A percentile compares a stretch with the other conserved stretches of the same genome.
phyloP scores from a whole-genome alignment of 2,888 invertebrate genomes.

The Dicyrtomina minuta region DNA sequence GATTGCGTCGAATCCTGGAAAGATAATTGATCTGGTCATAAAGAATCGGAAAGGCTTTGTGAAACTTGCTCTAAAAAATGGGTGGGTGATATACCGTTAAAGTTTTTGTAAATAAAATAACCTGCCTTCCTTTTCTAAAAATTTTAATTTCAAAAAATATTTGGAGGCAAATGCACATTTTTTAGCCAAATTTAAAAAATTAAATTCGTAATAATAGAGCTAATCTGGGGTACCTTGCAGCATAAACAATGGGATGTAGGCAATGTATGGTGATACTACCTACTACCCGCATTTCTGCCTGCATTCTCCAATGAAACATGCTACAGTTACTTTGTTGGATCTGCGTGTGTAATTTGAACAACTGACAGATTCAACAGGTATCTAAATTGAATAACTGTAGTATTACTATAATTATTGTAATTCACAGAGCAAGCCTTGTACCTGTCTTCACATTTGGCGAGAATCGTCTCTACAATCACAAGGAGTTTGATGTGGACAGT shows the following conservation, averaged over 20 bases:
- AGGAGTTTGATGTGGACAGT: slow-evolving; percentile 73
- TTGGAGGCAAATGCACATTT: no score
- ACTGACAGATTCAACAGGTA: background rate
- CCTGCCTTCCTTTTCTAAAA: no score
- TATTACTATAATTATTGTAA: no score
- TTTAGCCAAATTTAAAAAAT: no score
- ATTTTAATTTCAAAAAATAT: no score
- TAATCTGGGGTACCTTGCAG: no score
- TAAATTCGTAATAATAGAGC: no score
- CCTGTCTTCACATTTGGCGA: slow-evolving; percentile 76
- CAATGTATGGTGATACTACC: no score
- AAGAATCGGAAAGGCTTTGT: slow-evolving; percentile 77
- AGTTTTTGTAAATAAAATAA: background rate
- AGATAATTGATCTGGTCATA: slow-evolving; percentile 68
- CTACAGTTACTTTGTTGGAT: background rate
- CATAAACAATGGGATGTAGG: no score
- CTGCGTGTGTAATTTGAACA: no score
- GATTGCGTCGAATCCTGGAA: slow-evolving; percentile 61
- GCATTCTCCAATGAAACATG: background rate
- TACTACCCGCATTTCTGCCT: no score
- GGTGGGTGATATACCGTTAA: slow-evolving; percentile 60
- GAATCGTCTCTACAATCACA: slow-evolving; percentile 77
- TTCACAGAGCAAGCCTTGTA: slow-evolving; percentile 77
- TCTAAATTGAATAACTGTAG: background rate
- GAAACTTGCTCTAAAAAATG: slow-evolving; percentile 70